Evolutionary conservation across 2,113 vertebrate genomes (phyloP).

Genomic region (Vireo altiloquus): DNA sequence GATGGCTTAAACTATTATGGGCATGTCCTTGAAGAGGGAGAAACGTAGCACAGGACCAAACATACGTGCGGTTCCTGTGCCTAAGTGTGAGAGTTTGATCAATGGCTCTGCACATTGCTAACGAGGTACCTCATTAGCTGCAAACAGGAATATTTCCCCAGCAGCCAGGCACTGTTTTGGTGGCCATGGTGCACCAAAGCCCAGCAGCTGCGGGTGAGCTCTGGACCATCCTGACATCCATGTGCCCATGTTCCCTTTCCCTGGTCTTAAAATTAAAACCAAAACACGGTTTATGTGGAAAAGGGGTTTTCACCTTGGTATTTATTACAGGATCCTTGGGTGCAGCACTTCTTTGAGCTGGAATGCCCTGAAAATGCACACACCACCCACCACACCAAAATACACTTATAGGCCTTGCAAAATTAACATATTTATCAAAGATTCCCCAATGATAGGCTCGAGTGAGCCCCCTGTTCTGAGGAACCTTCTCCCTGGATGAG

Average conservation of each 20-base stretch:
- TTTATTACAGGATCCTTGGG: too few species aligned
- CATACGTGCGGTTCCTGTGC: fast-evolving
- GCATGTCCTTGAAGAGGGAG: neutral
- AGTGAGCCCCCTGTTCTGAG: too few species aligned
- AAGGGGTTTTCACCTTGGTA: too few species aligned
- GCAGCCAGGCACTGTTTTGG: fast-evolving
- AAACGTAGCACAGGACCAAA: neutral
- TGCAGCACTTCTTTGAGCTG: too few species aligned
- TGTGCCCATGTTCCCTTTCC: neutral
- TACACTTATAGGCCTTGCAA: too few species aligned
- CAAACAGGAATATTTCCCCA: neutral
- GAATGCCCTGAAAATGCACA: too few species aligned
- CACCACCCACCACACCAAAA: too few species aligned
- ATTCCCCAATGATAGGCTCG: too few species aligned
- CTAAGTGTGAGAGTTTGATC: neutral
- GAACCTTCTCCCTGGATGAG: too few species aligned
- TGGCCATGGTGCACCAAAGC: neutral
- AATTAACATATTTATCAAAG: too few species aligned
- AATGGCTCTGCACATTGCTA: neutral
- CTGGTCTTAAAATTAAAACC: too few species aligned
- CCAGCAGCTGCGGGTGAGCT: neutral
- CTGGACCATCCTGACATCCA: neutral
- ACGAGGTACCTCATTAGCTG: neutral
- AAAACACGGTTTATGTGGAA: too few species aligned
- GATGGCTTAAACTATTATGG: neutral